Evolutionary conservation across 2,797 vertebrate genomes (phyloP).

Genomic region (Distichodus sexfasciatus): DNA sequence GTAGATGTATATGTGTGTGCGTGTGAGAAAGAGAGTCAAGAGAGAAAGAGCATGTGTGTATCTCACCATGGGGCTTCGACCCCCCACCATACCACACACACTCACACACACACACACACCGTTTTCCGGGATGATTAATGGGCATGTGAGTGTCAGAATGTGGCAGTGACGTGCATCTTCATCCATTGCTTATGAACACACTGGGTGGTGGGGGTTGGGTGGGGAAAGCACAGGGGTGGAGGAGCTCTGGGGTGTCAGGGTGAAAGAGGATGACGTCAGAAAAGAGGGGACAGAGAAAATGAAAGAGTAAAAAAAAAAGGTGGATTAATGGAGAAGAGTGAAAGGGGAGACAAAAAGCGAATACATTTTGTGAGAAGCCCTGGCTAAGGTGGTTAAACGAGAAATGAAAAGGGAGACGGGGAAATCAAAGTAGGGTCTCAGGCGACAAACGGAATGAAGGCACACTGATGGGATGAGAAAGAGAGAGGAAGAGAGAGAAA

Average conservation of each 20-base stretch:
- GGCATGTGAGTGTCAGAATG: constrained; percentile 49
- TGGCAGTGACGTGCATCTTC: constrained; percentile 45
- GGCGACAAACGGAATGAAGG: constrained; percentile 4
- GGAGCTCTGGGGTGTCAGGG: not conserved
- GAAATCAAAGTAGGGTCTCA: constrained; percentile 19
- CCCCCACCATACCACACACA: no score
- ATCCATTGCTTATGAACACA: constrained; percentile 31
- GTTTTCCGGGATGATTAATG: constrained; percentile 55
- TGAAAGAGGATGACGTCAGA: constrained; percentile 17
- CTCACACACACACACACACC: no score
- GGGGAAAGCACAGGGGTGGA: not conserved
- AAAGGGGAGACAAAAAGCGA: not conserved
- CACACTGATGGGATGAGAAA: not conserved
- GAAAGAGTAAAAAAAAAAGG: not conserved
- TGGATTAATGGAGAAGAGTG: not conserved
- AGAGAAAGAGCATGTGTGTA: no score
- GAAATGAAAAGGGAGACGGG: not conserved
- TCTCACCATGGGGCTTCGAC: no score
- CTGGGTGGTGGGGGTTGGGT: not conserved
- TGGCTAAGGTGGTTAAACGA: not conserved
- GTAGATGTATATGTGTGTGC: constrained; percentile 23
- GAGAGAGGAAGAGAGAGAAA: not conserved
- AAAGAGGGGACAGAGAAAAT: constrained; percentile 8
- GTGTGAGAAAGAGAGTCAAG: no score
- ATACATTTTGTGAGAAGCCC: not conserved